phyloP scores from a whole-genome alignment of 2,113 vertebrate species.

The Stercorarius parasiticus region DNA sequence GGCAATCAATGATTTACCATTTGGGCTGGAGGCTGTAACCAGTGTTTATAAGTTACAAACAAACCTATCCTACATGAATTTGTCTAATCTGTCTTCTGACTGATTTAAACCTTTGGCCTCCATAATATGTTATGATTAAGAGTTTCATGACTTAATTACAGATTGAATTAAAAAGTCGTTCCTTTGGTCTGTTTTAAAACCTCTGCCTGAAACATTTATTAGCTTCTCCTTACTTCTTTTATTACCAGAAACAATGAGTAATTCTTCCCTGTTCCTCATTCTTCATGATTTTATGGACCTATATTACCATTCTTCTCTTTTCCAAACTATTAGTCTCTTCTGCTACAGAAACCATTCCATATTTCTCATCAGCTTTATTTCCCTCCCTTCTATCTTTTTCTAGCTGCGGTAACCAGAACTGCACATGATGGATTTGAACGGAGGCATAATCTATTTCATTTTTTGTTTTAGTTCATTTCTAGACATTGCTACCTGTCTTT shows the following conservation, averaged over 20 bases:
- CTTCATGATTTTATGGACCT: background rate
- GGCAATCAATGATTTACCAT: background rate
- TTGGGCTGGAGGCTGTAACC: background rate
- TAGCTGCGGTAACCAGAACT: background rate
- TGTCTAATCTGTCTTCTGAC: background rate
- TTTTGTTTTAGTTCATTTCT: background rate
- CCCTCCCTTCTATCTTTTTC: background rate
- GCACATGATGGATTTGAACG: background rate
- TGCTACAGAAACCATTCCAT: background rate
- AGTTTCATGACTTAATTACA: background rate
- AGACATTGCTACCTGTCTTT: background rate
- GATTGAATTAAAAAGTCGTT: background rate
- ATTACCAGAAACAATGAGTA: background rate
- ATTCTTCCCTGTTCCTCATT: background rate
- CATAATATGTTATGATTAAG: background rate
- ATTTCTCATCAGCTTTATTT: background rate
- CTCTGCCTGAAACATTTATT: background rate
- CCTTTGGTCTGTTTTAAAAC: background rate
- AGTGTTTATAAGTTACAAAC: background rate
- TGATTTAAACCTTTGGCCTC: background rate
- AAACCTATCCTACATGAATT: background rate
- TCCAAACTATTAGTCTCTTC: background rate
- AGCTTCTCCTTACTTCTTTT: background rate
- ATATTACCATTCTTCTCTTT: background rate
- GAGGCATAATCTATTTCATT: background rate